These are phyloP conservation scores for Enteromius thamalakanensis DNA, from an alignment of 2,797 vertebrate species.

Conservation along the genomic window DNA sequence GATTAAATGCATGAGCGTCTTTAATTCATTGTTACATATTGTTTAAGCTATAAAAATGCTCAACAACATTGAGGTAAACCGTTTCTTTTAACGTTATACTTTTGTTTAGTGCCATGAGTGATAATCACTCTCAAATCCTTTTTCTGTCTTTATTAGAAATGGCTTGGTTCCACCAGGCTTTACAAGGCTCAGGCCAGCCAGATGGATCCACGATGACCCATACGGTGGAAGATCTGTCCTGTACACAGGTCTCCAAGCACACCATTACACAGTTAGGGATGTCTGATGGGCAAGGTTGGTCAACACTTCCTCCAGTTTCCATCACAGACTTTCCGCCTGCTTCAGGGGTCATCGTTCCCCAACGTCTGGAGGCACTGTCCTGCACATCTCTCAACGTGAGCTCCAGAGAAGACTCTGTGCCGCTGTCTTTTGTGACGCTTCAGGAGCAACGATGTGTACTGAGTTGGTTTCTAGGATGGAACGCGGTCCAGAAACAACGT, in stretches of 20 bases:
- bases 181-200: constrained; percentile 58
- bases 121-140: background rate
- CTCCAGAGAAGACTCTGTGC: constrained; percentile 58
- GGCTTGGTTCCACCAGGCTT: constrained; percentile 75
- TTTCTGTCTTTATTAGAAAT: constrained; percentile 62
- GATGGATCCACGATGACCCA: constrained; percentile 43
- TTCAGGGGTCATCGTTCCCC: constrained; percentile 64
- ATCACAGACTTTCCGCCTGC: constrained; percentile 64
- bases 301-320: constrained; percentile 49
- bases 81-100: background rate
- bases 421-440: constrained; percentile 83
- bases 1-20: background rate
- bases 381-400: constrained; percentile 62
- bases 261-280: constrained; percentile 43
- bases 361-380: constrained; percentile 70
- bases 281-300: constrained; percentile 52
- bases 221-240: constrained; percentile 33
- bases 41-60: background rate
- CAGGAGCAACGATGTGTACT: constrained; percentile 89
- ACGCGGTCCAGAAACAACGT: constrained; percentile 76
- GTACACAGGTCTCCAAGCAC: constrained; percentile 32
- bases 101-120: constrained; percentile 1
- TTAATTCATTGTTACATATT: background rate
- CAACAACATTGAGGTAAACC: background rate
- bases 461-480: constrained; percentile 89